These are phyloP conservation scores for Misgurnus mizolepis DNA, from an alignment of 2,113 vertebrate species.

Conservation along the genomic window DNA sequence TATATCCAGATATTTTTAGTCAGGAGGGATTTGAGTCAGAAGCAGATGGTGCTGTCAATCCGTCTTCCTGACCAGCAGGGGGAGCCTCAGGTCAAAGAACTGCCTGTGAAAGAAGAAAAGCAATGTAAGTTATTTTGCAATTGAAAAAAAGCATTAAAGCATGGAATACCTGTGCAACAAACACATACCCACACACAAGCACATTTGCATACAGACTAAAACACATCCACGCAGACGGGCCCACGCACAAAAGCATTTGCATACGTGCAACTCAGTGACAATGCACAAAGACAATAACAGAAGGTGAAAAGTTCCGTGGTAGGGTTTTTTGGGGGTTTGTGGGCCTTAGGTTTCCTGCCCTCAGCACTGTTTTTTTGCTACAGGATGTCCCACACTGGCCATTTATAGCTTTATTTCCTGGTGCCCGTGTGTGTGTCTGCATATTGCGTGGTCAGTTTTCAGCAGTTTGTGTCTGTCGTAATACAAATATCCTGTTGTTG, in stretches of 20 bases:
- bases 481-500: not conserved
- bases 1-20: slow-evolving; percentile 80
- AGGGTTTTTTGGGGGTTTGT: slow-evolving; percentile 12
- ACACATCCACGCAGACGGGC: slow-evolving; percentile 24
- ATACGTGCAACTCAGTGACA: not conserved
- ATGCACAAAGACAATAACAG: not conserved
- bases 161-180: not conserved
- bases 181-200: not conserved
- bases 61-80: slow-evolving; percentile 69
- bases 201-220: not conserved
- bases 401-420: slow-evolving; percentile 7
- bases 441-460: not conserved
- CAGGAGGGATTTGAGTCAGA: slow-evolving; percentile 70
- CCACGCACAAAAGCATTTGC: not conserved
- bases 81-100: slow-evolving; percentile 65
- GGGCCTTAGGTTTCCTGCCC: slow-evolving; percentile 51
- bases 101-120: slow-evolving; percentile 83
- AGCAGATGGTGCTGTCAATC: slow-evolving; percentile 77
- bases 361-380: not conserved
- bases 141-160: not conserved
- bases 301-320: not conserved
- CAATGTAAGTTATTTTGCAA: slow-evolving; percentile 73
- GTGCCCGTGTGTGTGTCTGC: not conserved
- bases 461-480: not conserved
- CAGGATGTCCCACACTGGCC: slow-evolving; percentile 42